Evolutionary conservation across 2,113 vertebrate genomes (phyloP), one percentile per base, ranked within the genome.

Genomic region (Clarias batrachus): DNA sequence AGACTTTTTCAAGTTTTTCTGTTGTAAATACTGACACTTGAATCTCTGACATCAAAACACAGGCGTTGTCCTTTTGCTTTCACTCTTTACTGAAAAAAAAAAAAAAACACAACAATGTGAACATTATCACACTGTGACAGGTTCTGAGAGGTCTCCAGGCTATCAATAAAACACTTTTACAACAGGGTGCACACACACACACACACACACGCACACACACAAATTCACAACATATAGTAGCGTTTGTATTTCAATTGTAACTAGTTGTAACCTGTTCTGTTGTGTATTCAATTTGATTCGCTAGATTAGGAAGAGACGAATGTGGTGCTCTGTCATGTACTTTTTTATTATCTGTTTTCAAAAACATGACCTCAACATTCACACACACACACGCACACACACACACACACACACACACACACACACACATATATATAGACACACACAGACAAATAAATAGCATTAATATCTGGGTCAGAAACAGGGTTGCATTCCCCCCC

Each of bases 131-230:
- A 87, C 81, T 87, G 48, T 90, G 88, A 90, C 88, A 90, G 80
- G 65, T 76, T 88, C 16, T 90, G 89, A 14, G 87, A 91, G 79
- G 85, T 93, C 92, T 94, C 91, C 90, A 92, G 91, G 90, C 66
- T 73, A 85, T 90, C 89, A 92, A 90, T 92, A 84, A 90, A 59
- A 60, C 90, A 86, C 87, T 91, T 88, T 89, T 88, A 82, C 91
- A 92, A 93, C 94, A 95, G 93, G 94, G 94, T 94, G 93, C 30
- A 57, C 90, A 92, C 85, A 82, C 90, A 91, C 91, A 91, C 90
- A 66, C 82, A 89, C 91, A 91, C 60, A 82, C 52, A 85, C 74
- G 92, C 68, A 84, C 70, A 89, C 91, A 91, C 91, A 92, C 89
- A 78, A 52, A 83, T 52, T 70, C 57, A 76, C 41, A 83, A 83